phyloP scores from a whole-genome alignment of 2,113 vertebrate species.

The Daubentonia madagascariensis region DNA sequence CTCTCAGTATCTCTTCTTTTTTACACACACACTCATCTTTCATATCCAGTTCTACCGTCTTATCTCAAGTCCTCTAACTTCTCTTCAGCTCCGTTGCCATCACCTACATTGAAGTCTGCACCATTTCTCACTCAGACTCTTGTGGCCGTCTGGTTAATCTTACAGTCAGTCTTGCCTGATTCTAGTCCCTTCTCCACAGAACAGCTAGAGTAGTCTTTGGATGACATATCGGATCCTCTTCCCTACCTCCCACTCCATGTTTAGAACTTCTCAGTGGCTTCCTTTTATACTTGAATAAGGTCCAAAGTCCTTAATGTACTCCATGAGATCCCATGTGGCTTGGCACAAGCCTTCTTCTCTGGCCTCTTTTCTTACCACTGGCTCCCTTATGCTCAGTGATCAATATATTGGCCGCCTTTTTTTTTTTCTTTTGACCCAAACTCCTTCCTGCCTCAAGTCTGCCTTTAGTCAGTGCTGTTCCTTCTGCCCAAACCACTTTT shows the following conservation, averaged over 20 bases:
- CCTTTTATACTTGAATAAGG: neutral
- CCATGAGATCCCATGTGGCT: neutral
- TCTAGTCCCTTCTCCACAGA: neutral
- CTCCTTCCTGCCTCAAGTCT: neutral
- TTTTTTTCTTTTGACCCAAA: neutral
- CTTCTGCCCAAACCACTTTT: neutral
- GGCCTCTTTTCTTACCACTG: neutral
- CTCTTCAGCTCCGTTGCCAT: neutral
- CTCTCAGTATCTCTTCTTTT: neutral
- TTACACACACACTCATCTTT: neutral
- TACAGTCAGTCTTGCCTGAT: neutral
- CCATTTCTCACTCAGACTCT: neutral
- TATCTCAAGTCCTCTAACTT: neutral
- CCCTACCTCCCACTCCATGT: neutral
- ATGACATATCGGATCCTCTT: neutral
- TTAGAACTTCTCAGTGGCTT: neutral
- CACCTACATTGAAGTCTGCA: neutral
- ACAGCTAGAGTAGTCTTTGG: neutral
- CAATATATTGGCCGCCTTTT: neutral
- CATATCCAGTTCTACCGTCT: neutral
- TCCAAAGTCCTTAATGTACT: neutral
- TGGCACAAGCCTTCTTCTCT: neutral
- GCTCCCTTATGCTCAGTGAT: neutral
- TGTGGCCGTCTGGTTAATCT: neutral
- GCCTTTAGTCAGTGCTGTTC: neutral